Evolutionary conservation across 2,888 invertebrate genomes (phyloP).

Genomic region (Cryptus viduatorius): DNA sequence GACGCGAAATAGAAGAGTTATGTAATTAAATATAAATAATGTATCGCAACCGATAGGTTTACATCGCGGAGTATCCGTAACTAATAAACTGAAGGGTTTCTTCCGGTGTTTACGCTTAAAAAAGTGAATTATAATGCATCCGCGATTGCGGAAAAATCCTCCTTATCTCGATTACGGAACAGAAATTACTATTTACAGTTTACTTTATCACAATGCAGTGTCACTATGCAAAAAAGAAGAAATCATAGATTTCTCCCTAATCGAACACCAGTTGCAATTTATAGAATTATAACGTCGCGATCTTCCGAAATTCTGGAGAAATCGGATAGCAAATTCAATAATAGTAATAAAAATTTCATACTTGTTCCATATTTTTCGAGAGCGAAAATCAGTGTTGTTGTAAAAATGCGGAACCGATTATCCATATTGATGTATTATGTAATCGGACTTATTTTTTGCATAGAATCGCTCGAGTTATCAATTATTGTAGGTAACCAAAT

Average conservation of each 20-base stretch:
- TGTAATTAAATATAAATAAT: neutral
- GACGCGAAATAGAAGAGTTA: neutral
- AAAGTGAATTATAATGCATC: neutral
- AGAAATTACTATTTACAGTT: neutral
- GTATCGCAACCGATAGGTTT: neutral
- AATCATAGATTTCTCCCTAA: neutral
- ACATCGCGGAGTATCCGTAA: neutral
- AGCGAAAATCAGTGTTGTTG: too few relatives aligned
- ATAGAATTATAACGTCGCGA: neutral
- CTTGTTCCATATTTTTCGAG: neutral
- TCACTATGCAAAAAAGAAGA: neutral
- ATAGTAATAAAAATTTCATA: neutral
- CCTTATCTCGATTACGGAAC: neutral
- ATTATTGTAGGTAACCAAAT: neutral
- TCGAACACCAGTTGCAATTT: neutral
- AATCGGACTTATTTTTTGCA: neutral
- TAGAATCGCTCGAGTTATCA: neutral
- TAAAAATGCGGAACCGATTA: neutral
- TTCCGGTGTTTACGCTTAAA: conserved; percentile 4
- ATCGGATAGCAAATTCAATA: neutral
- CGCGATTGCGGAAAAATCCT: conserved; percentile 2
- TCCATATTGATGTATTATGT: neutral
- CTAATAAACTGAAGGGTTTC: conserved; percentile 22
- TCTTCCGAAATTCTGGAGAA: neutral
- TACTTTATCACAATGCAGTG: neutral